phyloP scores from a whole-genome alignment of 2,888 invertebrate genomes.

The Athalia rosae region DNA sequence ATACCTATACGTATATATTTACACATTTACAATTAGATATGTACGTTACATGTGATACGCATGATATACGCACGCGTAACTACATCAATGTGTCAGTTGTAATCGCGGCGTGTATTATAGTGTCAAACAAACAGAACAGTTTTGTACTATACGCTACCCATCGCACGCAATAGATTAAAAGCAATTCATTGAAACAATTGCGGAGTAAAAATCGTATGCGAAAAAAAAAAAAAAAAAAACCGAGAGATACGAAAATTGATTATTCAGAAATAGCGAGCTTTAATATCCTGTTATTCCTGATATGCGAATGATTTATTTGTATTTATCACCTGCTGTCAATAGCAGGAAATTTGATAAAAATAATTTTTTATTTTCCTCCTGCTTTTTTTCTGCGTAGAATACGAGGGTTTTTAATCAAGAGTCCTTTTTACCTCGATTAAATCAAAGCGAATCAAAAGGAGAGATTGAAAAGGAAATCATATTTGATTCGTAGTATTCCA shows the following conservation, averaged over 20 bases:
- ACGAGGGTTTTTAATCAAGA: slow-evolving; percentile 26
- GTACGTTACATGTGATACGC: not conserved
- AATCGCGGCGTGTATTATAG: not conserved
- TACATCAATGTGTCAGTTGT: slow-evolving; percentile 11
- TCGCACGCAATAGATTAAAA: not conserved
- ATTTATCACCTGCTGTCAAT: slow-evolving; percentile 36
- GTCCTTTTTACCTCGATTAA: slow-evolving; percentile 19
- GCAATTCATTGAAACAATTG: not conserved
- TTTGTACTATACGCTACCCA: not conserved
- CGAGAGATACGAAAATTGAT: not conserved
- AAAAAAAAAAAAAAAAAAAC: not conserved
- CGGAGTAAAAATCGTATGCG: not conserved
- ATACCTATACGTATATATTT: not conserved
- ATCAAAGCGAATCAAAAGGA: slow-evolving; percentile 23
- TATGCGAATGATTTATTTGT: not conserved
- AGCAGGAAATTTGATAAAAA: not conserved
- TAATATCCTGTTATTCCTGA: not conserved
- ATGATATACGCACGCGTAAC: not conserved
- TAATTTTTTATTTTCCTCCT: not conserved
- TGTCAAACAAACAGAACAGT: slow-evolving; percentile 10
- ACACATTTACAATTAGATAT: no score
- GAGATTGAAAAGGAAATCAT: slow-evolving; percentile 26
- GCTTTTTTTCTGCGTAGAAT: slow-evolving; percentile 6
- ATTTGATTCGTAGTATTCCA: slow-evolving; percentile 11
- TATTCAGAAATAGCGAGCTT: not conserved